phyloP scores from a whole-genome alignment of 2,797 vertebrate genomes.

The Scyliorhinus canicula region DNA sequence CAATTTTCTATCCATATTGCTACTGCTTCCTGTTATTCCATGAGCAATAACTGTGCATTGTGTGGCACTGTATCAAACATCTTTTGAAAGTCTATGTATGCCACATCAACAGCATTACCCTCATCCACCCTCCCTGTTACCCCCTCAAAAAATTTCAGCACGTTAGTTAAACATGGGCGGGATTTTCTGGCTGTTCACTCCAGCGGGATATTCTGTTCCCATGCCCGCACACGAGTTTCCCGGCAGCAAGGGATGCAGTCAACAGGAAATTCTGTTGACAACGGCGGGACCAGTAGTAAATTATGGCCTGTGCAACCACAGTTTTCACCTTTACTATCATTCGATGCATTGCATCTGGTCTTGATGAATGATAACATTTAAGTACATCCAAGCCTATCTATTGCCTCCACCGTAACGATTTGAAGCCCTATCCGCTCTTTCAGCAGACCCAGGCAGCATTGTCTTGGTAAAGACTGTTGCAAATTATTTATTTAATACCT shows the following conservation, averaged over 20 bases:
- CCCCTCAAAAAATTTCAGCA: no score
- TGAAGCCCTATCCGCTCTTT: not conserved
- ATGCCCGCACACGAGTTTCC: no score
- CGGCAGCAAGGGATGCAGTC: no score
- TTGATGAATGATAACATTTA: not conserved
- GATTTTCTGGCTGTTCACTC: no score
- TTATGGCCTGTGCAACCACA: not conserved
- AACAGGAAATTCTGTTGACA: no score
- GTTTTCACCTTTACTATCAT: no score
- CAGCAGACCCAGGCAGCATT: not conserved
- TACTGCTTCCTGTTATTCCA: not conserved
- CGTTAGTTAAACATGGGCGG: no score
- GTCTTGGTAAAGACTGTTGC: not conserved
- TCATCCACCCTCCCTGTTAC: no score
- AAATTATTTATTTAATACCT: not conserved
- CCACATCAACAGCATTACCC: no score
- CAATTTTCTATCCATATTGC: not conserved
- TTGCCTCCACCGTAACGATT: not conserved
- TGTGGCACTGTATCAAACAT: not conserved
- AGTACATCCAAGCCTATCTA: not conserved
- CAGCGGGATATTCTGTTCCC: no score
- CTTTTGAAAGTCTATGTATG: no score
- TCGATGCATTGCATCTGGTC: not conserved
- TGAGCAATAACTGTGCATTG: not conserved
- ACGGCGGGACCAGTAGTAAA: no score